A percentile compares a stretch with the other conserved stretches of the same genome.
These are phyloP conservation scores for Pristionchus maxplancki DNA, from an alignment of 2,888 invertebrate species.

Conservation along the genomic window DNA sequence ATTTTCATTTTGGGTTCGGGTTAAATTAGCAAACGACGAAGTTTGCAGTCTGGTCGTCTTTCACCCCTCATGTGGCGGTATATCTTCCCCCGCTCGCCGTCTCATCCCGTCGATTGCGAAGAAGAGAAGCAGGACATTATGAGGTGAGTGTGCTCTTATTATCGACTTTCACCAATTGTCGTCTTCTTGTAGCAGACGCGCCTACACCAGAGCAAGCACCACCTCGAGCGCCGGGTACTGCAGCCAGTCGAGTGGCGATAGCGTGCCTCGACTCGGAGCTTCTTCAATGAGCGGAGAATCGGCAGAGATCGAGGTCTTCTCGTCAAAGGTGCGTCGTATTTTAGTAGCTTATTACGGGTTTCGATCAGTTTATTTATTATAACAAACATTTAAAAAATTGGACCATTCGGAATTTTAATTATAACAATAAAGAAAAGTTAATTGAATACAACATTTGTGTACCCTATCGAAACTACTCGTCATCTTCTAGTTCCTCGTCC, in stretches of 20 bases:
- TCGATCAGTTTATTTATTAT: too few species aligned
- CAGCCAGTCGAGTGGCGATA: neutral
- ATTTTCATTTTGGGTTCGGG: too few species aligned
- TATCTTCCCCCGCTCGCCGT: neutral
- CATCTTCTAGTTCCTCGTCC: neutral
- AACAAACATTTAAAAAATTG: too few species aligned
- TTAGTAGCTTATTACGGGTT: too few species aligned
- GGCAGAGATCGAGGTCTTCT: neutral
- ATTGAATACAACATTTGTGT: too few species aligned
- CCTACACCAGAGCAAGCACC: neutral
- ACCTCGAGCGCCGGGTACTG: constrained; percentile 20
- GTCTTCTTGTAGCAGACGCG: neutral
- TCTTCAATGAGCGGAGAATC: neutral
- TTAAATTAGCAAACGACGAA: neutral
- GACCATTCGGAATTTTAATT: too few species aligned
- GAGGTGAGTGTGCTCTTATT: neutral
- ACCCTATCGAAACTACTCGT: too few species aligned
- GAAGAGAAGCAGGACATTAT: neutral
- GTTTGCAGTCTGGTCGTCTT: neutral
- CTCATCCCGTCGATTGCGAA: neutral
- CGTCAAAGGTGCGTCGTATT: neutral
- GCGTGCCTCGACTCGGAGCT: neutral
- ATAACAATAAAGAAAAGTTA: too few species aligned
- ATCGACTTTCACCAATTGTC: neutral
- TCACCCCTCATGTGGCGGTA: neutral